Evolutionary conservation across 1,140 invertebrate species (phyloP), one percentile per base, ranked within the genome.

Genomic region (Ceratitis capitata): DNA sequence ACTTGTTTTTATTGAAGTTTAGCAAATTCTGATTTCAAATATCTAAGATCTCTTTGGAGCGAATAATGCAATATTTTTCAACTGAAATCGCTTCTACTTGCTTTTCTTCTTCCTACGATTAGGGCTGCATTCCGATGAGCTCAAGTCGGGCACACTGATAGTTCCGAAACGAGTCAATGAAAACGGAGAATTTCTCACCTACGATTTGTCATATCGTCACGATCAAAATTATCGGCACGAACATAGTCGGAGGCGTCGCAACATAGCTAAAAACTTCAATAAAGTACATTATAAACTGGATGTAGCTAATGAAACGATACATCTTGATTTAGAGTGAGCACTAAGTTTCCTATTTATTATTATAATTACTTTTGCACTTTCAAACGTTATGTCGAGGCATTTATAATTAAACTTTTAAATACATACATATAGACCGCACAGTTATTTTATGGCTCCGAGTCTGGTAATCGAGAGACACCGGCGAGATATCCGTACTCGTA

Each of bases 381-480:
- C n/a, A n/a, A n/a, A n/a, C n/a, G n/a, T n/a, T n/a, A n/a, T n/a
- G n/a, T n/a, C n/a, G n/a, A n/a, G n/a, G n/a, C n/a, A n/a, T n/a
- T n/a, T n/a, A n/a, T n/a, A n/a, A n/a, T n/a, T n/a, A n/a, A n/a
- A n/a, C n/a, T n/a, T n/a, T n/a, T n/a, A n/a, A n/a, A n/a, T n/a
- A n/a, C 64, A 74, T 19, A 45, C 23, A 78, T 45, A 23, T 47
- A 94, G 93, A 87, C 94, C 95, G 16, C 94, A 94, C 86, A 93
- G 92, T 83, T 93, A 94, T 61, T 96, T 97, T 89, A 93, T 96
- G 86, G 93, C 94, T 3, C 95, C 95, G 3, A 93, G 93, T 32
- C 90, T 97, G 87, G 92, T 97, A 12, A 93, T 97, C 58, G 96
- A 97, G 92, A 93, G 94, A 45, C 94, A 94, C 87, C 93, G 92